Conservation (phyloP, 2,888 invertebrate species). For the Campaea margaritaria region DNA sequence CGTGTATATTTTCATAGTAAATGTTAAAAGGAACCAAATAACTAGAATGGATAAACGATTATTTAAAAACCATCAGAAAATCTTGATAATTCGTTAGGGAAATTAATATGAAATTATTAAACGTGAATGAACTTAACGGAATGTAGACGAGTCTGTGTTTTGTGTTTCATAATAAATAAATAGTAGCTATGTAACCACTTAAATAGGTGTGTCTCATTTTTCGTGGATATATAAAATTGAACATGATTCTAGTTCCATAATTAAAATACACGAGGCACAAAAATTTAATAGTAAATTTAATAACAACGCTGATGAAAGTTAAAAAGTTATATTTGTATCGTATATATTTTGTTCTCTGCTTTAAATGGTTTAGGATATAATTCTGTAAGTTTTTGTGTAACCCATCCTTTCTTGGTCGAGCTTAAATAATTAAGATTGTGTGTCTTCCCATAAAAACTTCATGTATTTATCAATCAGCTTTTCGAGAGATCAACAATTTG, state of each 20-base stretch:
- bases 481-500: not conserved
- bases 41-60: slow-evolving; percentile 53
- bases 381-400: not conserved
- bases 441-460: slow-evolving; percentile 51
- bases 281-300: too few species aligned
- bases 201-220: not conserved
- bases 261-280: too few species aligned
- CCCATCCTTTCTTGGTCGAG: slow-evolving; percentile 48
- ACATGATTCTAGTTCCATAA: too few species aligned
- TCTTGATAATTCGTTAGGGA: slow-evolving; percentile 24
- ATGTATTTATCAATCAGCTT: slow-evolving; percentile 16
- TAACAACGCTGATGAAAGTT: too few species aligned
- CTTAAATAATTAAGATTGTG: slow-evolving; percentile 57
- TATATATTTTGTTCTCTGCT: not conserved
- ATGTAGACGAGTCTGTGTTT: slow-evolving; percentile 3
- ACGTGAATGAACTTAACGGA: slow-evolving; percentile 43
- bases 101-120: slow-evolving; percentile 50
- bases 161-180: slow-evolving; percentile 7
- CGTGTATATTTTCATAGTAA: slow-evolving; percentile 83
- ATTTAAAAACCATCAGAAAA: slow-evolving; percentile 41
- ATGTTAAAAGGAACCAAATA: slow-evolving; percentile 84
- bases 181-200: not conserved
- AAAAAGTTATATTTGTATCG: too few species aligned
- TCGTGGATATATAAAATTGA: not conserved
- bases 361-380: not conserved